Base-by-base conservation (phyloP, 1,140 invertebrate genomes). In the Anoplophora glabripennis region DNA sequence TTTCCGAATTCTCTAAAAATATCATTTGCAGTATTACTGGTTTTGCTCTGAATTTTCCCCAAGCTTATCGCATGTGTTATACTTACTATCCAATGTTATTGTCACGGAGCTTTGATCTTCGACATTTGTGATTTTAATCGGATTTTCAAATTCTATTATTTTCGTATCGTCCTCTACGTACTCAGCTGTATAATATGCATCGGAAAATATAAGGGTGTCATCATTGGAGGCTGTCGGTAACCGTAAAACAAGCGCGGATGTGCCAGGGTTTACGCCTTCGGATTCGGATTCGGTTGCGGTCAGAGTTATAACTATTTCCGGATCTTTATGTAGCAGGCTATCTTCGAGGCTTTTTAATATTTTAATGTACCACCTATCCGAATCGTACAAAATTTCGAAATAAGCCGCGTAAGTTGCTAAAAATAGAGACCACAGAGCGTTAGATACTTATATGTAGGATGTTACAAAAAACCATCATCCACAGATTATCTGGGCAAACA, bases 401-500 rank as follows among this genome's bases (percentile, higher is more conserved):
- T 55, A 60, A 10, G 54, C 46, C 3, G 38, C 9, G 18, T 57
- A 61, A 15, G 52, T 54, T 61, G 34, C n/a, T n/a, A n/a, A n/a
- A n/a, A n/a, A n/a, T n/a, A n/a, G n/a, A n/a, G n/a, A n/a, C n/a
- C n/a, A n/a, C n/a, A n/a, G n/a, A n/a, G n/a, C n/a, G n/a, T n/a
- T n/a, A n/a, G n/a, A n/a, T n/a, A n/a, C n/a, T n/a, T n/a, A n/a
- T n/a, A n/a, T n/a, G n/a, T n/a, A n/a, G n/a, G n/a, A n/a, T n/a
- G n/a, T n/a, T n/a, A n/a, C n/a, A n/a, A n/a, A n/a, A n/a, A n/a
- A n/a, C n/a, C n/a, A n/a, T n/a, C n/a, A n/a, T n/a, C n/a, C n/a
- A n/a, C n/a, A n/a, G n/a, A n/a, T n/a, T n/a, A n/a, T n/a, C n/a
- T n/a, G n/a, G n/a, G n/a, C n/a, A n/a, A n/a, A n/a, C n/a, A n/a